Percentiles rank a stretch among this genome's conserved stretches.
These are phyloP conservation scores for Alectura lathami DNA, from an alignment of 2,113 vertebrate genomes.

Conservation along the genomic window DNA sequence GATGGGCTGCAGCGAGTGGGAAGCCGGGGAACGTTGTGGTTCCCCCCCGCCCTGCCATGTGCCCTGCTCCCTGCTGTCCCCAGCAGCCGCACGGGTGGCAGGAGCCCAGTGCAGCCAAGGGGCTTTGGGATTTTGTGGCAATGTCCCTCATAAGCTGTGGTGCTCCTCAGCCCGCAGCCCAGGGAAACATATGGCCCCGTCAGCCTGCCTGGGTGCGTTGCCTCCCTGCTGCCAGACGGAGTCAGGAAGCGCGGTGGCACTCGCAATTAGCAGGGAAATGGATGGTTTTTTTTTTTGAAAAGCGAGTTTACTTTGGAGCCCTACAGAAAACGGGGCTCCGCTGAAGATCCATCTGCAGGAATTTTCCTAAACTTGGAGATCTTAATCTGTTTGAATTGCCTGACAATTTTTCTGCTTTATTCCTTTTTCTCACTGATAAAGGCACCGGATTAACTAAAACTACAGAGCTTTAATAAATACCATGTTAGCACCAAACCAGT, in stretches of 20 bases:
- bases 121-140: neutral
- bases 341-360: constrained; percentile 2
- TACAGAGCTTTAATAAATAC: constrained; percentile 70
- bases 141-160: neutral
- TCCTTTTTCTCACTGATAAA: constrained; percentile 29
- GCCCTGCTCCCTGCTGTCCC: accelerated
- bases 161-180: neutral
- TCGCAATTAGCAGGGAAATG: constrained; percentile 50
- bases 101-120: neutral
- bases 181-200: constrained; percentile 54
- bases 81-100: neutral
- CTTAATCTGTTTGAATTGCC: neutral
- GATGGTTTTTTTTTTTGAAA: neutral
- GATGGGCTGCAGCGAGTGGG: constrained; percentile 50
- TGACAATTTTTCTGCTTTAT: constrained; percentile 30
- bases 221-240: constrained; percentile 47
- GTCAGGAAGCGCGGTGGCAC: constrained; percentile 46
- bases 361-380: neutral
- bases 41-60: neutral
- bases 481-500: constrained; percentile 79
- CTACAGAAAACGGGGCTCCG: neutral
- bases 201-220: constrained; percentile 52
- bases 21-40: neutral
- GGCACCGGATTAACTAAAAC: constrained; percentile 52
- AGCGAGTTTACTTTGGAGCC: neutral